These are phyloP conservation scores for Nasalis larvatus DNA, from an alignment of 2,113 vertebrate species.

Conservation along the genomic window DNA sequence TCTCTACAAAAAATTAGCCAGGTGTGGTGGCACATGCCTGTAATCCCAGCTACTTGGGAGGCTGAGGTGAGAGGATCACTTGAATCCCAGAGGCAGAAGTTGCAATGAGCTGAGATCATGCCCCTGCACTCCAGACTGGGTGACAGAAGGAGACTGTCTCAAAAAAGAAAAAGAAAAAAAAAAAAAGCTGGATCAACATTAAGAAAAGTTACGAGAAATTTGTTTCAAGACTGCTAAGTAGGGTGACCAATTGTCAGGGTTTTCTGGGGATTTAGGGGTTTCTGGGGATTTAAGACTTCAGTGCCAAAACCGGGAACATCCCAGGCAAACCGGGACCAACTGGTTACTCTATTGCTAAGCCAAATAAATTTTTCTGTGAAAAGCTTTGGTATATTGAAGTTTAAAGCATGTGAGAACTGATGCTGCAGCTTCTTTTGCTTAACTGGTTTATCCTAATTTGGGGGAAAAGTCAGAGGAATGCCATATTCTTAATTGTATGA, in stretches of 20 bases:
- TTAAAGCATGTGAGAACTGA: slow-evolving; percentile 40
- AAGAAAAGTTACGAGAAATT: slow-evolving; percentile 42
- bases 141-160: too few relatives aligned
- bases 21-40: too few relatives aligned
- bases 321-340: neutral
- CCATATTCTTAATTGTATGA: neutral
- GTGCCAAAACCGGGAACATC: slow-evolving; percentile 19
- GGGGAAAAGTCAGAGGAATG: neutral
- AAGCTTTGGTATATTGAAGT: neutral
- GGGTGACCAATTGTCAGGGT: neutral
- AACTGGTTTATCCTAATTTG: neutral
- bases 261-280: neutral
- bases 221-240: neutral
- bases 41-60: too few relatives aligned
- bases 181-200: neutral
- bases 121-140: too few relatives aligned
- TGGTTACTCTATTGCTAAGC: neutral
- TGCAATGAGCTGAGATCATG: too few relatives aligned
- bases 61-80: too few relatives aligned
- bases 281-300: neutral
- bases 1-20: too few relatives aligned
- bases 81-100: too few relatives aligned
- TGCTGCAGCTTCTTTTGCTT: neutral
- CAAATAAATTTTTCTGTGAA: slow-evolving; percentile 40
- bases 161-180: too few relatives aligned